These are phyloP conservation scores for Rhagonycha lutea DNA, from an alignment of 2,888 invertebrate genomes.

Conservation along the genomic window DNA sequence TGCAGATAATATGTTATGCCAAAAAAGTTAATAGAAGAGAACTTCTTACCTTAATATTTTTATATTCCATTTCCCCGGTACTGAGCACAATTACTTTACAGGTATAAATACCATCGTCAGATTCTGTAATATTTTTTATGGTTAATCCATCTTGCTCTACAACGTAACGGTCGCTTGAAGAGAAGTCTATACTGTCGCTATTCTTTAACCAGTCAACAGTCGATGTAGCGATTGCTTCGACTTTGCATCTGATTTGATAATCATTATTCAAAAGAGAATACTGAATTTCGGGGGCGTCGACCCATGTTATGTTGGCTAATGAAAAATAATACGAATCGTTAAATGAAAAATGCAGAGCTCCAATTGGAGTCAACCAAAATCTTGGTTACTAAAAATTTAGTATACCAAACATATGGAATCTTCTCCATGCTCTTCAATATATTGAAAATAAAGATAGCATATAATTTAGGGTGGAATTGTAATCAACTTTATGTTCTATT, in stretches of 20 bases:
- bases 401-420: too few species aligned
- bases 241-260: slow-evolving; percentile 80
- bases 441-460: too few species aligned
- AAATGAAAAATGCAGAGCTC: too few species aligned
- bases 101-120: slow-evolving; percentile 85
- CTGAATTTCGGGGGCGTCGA: slow-evolving; percentile 83
- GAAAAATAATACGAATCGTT: background rate
- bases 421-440: too few species aligned
- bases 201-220: slow-evolving; percentile 86
- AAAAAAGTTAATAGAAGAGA: background rate
- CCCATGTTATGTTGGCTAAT: slow-evolving; percentile 81
- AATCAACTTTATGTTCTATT: too few species aligned
- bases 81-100: slow-evolving; percentile 82
- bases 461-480: too few species aligned
- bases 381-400: too few species aligned
- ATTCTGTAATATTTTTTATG: slow-evolving; percentile 76
- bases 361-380: too few species aligned
- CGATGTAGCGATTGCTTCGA: slow-evolving; percentile 82
- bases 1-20: slow-evolving; percentile 23
- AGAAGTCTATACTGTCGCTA: slow-evolving; percentile 70
- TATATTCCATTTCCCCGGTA: slow-evolving; percentile 78
- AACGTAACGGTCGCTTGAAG: slow-evolving; percentile 72
- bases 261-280: slow-evolving; percentile 77
- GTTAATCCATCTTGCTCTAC: slow-evolving; percentile 75
- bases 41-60: slow-evolving; percentile 70